These are phyloP conservation scores for Acheta domesticus DNA, from an alignment of 2,888 invertebrate species.

Conservation along the genomic window DNA sequence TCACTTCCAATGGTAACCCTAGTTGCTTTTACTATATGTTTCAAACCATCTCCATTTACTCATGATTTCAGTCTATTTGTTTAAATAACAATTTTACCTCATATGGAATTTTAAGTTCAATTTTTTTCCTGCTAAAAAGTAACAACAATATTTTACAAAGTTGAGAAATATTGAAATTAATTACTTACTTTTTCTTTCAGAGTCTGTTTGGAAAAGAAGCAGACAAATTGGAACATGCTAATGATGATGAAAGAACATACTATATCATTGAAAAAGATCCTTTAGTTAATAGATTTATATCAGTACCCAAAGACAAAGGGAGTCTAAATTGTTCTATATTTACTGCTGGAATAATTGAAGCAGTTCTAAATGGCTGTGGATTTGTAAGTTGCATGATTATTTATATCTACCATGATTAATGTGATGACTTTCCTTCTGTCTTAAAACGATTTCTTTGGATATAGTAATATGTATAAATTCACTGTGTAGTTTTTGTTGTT, in stretches of 20 bases:
- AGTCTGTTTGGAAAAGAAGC: conserved; percentile 96
- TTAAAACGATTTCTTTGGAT: too few species aligned
- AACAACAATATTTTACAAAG: too few species aligned
- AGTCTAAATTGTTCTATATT: conserved; percentile 98
- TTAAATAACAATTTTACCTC: too few species aligned
- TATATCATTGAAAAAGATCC: conserved; percentile 99
- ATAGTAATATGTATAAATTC: neutral
- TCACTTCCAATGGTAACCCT: too few species aligned
- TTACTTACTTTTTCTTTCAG: conserved; percentile 47
- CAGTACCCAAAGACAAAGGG: conserved; percentile 96
- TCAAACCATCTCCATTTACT: too few species aligned
- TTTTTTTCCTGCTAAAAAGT: too few species aligned
- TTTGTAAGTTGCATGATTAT: conserved; percentile 71
- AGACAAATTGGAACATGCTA: conserved; percentile 96
- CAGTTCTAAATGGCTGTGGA: conserved; percentile 88
- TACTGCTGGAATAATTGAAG: conserved; percentile 95
- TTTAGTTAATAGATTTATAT: conserved; percentile 93
- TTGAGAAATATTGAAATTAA: neutral
- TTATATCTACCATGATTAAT: conserved; percentile 1
- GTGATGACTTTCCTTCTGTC: neutral
- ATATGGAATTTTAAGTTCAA: too few species aligned
- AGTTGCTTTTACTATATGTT: too few species aligned
- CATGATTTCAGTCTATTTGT: too few species aligned
- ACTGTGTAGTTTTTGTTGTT: too few species aligned
- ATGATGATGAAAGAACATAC: conserved; percentile 96